Evolutionary conservation across 2,113 vertebrate genomes (phyloP), one percentile per base, ranked within the genome.

Genomic region (Chaetops frenatus): DNA sequence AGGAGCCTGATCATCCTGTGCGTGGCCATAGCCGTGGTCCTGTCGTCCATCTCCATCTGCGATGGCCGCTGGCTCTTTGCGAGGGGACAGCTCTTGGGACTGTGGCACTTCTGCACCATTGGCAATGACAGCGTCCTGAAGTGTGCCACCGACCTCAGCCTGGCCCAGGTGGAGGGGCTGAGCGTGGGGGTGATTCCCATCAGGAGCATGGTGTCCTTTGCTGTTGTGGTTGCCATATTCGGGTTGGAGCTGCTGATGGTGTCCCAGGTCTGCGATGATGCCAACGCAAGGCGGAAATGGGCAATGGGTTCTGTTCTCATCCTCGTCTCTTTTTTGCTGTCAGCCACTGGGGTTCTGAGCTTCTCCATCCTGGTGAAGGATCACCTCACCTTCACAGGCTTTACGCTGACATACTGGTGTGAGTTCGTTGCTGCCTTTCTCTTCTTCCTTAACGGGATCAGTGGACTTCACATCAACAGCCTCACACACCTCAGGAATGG

Each of bases 191-290:
- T 98, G 74, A 95, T 95, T 56, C 85, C 98, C 69, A 97, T 97
- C 24, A 97, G 98, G 33, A 97, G 94, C 7, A 31, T 97, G 72
- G 96, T 97, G 6, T 88, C 98, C 42, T 86, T 98, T 70, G 98
- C 98, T 0, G 98, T 98, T 12, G 98, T 98, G 44, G 95, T 97
- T 0, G 98, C 98, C 23, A 98, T 99, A 44, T 98, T 99, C 24
- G 98, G 98, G n/a, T 73, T 98, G 96, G 98, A 98, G 96, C 91
- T 99, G 84, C 97, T 98, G 64, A 98, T 99, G 87, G 98, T 98
- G 65, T 99, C 98, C 33, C 98, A 98, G 60, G 97, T 98, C 80
- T 98, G 97, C 0, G 98, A 98, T 22, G 98, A 98, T 2, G 62
- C 58, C 69, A 85, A 90, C 3, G 97, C 98, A 0, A 88, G 95